Evolutionary conservation across 2,113 vertebrate species (phyloP).

Genomic region (Chlamydotis undulata): DNA sequence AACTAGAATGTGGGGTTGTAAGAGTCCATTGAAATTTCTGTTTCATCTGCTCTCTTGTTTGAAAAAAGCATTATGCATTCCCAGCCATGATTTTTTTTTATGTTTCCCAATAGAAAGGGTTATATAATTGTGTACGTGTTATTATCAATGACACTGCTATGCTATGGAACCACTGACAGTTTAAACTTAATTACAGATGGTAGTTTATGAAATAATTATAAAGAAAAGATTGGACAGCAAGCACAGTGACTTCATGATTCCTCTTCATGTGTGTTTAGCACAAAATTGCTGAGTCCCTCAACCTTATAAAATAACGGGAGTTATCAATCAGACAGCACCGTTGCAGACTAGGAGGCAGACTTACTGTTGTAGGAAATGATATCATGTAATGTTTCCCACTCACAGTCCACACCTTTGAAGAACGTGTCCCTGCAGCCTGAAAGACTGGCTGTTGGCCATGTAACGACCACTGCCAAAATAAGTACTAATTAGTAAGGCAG

Average conservation of each 20-base stretch:
- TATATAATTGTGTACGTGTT: conserved; percentile 22
- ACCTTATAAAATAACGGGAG: neutral
- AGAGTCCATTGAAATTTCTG: neutral
- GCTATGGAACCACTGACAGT: conserved; percentile 26
- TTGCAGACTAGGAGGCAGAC: neutral
- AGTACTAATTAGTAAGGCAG: neutral
- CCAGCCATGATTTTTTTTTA: neutral
- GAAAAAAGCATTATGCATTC: neutral
- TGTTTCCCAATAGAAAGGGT: conserved; percentile 21
- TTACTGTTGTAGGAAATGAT: neutral
- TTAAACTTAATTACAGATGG: conserved; percentile 49
- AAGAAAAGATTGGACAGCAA: conserved; percentile 34
- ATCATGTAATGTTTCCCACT: rapidly evolving
- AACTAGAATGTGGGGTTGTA: neutral
- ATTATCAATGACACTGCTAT: conserved; percentile 25
- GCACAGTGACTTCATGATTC: conserved; percentile 1
- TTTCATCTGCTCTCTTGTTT: neutral
- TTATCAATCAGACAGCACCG: neutral
- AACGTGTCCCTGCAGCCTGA: neutral
- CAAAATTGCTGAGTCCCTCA: neutral
- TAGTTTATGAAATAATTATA: conserved; percentile 59
- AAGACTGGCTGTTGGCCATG: neutral
- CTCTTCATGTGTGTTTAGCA: conserved; percentile 7
- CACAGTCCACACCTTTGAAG: neutral
- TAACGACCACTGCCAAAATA: neutral